Conservation (phyloP, 2,113 vertebrate genomes). For the Hemichromis elongatus region DNA sequence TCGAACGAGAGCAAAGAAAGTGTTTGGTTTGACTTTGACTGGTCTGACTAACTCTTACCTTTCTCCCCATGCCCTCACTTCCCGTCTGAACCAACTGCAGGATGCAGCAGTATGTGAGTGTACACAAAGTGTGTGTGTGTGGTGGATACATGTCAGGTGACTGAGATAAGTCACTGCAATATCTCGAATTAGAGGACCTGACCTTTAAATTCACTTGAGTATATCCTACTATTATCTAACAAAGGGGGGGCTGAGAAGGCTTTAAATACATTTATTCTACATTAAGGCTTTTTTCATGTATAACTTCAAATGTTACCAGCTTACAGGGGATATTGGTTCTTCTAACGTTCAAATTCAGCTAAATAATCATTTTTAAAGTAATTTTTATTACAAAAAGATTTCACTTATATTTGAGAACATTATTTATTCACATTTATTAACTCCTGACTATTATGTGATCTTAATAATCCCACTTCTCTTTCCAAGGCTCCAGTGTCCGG, state of each 20-base stretch:
- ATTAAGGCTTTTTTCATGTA: neutral
- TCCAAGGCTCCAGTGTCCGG: conserved; percentile 30
- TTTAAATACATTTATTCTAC: neutral
- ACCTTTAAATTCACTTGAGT: neutral
- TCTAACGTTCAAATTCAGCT: neutral
- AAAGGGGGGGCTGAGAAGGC: neutral
- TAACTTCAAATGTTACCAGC: neutral
- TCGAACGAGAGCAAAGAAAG: neutral
- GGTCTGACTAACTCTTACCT: too few relatives aligned
- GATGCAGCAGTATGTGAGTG: neutral
- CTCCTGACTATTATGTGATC: neutral
- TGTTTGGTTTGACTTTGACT: neutral
- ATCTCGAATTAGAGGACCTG: neutral
- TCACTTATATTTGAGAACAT: neutral
- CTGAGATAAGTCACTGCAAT: neutral
- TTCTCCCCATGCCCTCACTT: conserved; percentile 9
- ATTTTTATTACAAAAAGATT: neutral
- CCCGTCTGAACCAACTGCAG: conserved; percentile 3
- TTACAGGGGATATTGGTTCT: neutral
- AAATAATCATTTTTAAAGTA: neutral
- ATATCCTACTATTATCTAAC: neutral
- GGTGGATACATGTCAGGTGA: neutral
- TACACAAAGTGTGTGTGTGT: neutral
- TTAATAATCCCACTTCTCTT: neutral
- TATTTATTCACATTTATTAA: neutral